Evolutionary conservation across 2,888 invertebrate genomes (phyloP).

Genomic region (Orthosia incerta): DNA sequence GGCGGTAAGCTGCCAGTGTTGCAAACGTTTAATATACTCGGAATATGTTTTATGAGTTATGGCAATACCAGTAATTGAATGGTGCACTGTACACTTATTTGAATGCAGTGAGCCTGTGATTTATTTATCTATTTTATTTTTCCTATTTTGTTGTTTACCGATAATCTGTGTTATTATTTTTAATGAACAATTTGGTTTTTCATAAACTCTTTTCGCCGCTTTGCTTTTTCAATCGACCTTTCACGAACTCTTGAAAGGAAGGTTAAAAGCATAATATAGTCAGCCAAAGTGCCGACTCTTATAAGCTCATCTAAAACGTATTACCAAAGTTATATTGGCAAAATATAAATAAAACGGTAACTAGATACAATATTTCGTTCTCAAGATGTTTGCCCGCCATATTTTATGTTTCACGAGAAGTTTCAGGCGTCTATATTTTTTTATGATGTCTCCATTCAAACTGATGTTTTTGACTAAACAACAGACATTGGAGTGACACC

Average conservation of each 20-base stretch:
- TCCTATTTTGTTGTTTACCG: not conserved
- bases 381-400: not conserved
- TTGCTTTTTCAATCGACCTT: conserved; percentile 20
- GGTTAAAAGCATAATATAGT: conserved; percentile 21
- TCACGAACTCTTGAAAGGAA: conserved; percentile 25
- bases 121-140: conserved; percentile 8
- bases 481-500: conserved; percentile 48
- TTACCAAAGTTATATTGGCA: conserved; percentile 8
- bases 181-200: conserved; percentile 10
- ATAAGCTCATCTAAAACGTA: conserved; percentile 16
- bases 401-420: conserved; percentile 26
- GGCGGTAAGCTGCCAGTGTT: conserved; percentile 39
- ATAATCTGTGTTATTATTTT: not conserved
- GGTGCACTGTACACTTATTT: conserved; percentile 36
- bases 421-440: conserved; percentile 6
- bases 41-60: conserved; percentile 39
- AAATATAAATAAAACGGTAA: conserved; percentile 5
- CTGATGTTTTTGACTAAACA: conserved; percentile 23
- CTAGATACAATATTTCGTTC: not conserved
- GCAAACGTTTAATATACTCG: conserved; percentile 37
- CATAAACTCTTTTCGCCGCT: not conserved
- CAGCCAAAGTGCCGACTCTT: not conserved
- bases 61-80: conserved; percentile 41
- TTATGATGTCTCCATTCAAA: conserved; percentile 25
- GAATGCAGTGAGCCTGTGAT: conserved; percentile 22